Base-by-base conservation (phyloP, 1,140 invertebrate genomes). In the Arctopsyche grandis region DNA sequence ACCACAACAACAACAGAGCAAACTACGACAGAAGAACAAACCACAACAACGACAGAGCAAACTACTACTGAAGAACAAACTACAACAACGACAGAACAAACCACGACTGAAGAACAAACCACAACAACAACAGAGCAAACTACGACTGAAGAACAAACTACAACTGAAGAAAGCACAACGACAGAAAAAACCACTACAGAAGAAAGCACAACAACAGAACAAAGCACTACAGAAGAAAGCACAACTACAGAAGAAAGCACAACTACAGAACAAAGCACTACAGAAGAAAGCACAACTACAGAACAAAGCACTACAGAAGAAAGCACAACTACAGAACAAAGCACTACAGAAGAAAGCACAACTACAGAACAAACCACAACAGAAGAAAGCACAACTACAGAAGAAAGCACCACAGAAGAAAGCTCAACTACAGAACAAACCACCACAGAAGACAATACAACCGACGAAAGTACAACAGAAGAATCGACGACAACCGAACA, bases 231-330 rank as follows among this genome's bases (percentile, higher is more conserved):
- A 44, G 82, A 80, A 70, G 82, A 80, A 78, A 77, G 69, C 22
- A 80, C 81, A 10, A 80, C 83, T 48, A 83, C 81, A 12, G 79
- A 82, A 16, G 80, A 75, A 80, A 79, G 22, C 70, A 63, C 75
- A 5, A 71, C 82, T 21, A 81, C 77, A 12, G 48, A 70, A 43
- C 77, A 74, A 43, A 81, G 80, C 43, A 84, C 81, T 1, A 84
- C 83, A 43, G 48, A 69, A 79, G 52, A 81, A 77, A 60, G 46
- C 58, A 83, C 83, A 21, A 82, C 83, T n/a, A 81, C 78, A 10
- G 82, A 83, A 83, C 83, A 84, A 81, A 83, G 83, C 29, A 84
- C 84, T 38, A 84, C 84, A 24, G 81, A 83, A 80, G 58, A 84
- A 75, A 82, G 79, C 7, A 86, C 86, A 5, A 84, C 83, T 0